Evolutionary conservation across 2,888 invertebrate species (phyloP), one percentile per base, ranked within the genome.

Genomic region (Thera obeliscata): DNA sequence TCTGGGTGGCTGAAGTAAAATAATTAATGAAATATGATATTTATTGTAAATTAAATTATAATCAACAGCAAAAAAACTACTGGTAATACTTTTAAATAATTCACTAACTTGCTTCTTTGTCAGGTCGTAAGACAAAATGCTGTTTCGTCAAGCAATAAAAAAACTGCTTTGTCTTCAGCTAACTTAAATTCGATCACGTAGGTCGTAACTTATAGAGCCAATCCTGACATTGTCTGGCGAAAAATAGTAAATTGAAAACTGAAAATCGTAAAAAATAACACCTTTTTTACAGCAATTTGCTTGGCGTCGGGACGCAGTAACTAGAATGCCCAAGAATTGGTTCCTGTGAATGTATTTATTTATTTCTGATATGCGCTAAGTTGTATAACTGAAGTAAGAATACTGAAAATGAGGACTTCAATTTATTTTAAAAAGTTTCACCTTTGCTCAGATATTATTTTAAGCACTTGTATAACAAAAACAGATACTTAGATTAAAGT

Each of bases 141-240:
- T 78, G 79, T 78, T 65, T 63, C 61, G 75, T 75, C 64, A 61
- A 77, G 75, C 70, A 76, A 77, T 78, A 79, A 46, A 79, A 77
- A 74, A 76, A 73, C 70, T 71, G 63, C 66, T 69, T 67, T 72
- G 64, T 72, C 76, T 71, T 76, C 70, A 73, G 76, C 74, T 76
- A 75, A 78, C 74, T 76, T 73, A 72, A 81, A 81, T 81, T 83
- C 74, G 76, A 77, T 84, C 85, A 86, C 85, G 86, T 84, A 81
- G 76, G 69, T 80, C 81, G 77, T 82, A 82, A 83, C 78, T 75
- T 78, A 71, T 75, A 75, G 74, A 76, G 73, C 75, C 75, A 76
- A 72, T 77, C 66, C 63, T 67, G 69, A 76, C 72, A 73, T 64
- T 73, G 72, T 72, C 66, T 72, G 66, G 68, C 71, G 69, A 74